A percentile compares a stretch with the other conserved stretches of the same genome.
Conservation (phyloP, 1,140 invertebrate species). For the Eriosoma lanigerum region DNA sequence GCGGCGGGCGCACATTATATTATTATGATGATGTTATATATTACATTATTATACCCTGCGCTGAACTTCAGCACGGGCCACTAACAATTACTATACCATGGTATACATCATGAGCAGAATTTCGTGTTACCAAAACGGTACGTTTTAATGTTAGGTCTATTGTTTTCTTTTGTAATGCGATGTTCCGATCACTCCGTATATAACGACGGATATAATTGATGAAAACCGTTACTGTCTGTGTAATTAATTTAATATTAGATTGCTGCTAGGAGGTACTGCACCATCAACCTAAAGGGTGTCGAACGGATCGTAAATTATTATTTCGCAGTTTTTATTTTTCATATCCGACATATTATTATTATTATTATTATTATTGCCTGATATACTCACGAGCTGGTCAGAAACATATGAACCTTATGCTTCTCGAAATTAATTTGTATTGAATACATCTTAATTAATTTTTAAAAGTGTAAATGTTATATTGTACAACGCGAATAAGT, state of each 20-base stretch:
- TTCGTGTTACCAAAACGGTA: too few species aligned
- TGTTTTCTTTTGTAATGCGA: too few species aligned
- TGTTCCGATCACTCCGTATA: too few species aligned
- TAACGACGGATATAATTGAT: background rate
- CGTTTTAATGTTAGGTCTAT: too few species aligned
- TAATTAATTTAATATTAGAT: constrained; percentile 11
- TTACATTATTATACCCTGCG: background rate
- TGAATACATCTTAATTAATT: background rate
- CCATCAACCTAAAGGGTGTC: background rate
- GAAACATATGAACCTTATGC: background rate
- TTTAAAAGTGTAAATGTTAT: background rate
- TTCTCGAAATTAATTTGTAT: background rate
- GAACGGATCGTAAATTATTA: constrained; percentile 19
- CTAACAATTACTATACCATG: background rate
- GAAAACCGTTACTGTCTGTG: constrained; percentile 6
- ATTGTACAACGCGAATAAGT: too few species aligned
- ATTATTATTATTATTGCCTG: background rate
- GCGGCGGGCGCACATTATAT: background rate
- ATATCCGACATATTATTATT: background rate
- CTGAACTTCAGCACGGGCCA: background rate
- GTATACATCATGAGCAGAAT: background rate
- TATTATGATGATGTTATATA: background rate
- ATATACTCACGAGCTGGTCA: background rate
- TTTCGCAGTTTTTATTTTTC: background rate
- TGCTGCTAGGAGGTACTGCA: background rate